Evolutionary conservation across 2,888 invertebrate genomes (phyloP), one percentile per base, ranked within the genome.

Genomic region (Exephanes ischioxanthus): DNA sequence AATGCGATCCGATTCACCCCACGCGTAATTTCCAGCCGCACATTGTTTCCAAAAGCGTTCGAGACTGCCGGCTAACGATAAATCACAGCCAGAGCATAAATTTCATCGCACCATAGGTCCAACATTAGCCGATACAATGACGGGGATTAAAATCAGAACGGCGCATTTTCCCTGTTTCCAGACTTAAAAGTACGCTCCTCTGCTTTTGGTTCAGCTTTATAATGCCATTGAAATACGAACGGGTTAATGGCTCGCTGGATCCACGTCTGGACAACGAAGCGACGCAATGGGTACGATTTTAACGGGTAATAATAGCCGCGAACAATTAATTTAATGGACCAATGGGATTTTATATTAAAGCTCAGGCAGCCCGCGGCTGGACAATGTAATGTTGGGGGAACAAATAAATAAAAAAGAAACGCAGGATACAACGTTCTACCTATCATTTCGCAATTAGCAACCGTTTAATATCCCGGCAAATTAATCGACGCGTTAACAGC

Each of bases 311-410:
- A 63, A 63, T 33, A n/a, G 33, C 37, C 30, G 16, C 33, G 30
- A 33, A 37, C 63, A 63, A 33, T 63, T 63, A 63, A 63, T 9
- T 63, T 37, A 63, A 63, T 63, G 37, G 16, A 37, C 63, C 63
- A 33, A 37, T 37, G 22, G 9, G 33, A 63, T 63, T 63, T 16
- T 63, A 30, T 30, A 37, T 7, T 63, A 63, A 63, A 37, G 14
- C 55, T 19, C 55, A 22, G 2, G 14, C 19, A 55, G 22, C 22
- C 9, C 11, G 26, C 26, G 26, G 26, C 22, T 63, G 11, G 7
- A 14, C 63, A n/a, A 63, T 7, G n/a, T 63, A 33, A 16, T 63
- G 2, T 2, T 3, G 7, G 33, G n/a, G 2, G 33, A 5, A 33
- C 11, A 33, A 33, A 14, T 16, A 30, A 33, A 41, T 2, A 30